These are phyloP conservation scores for Slavum lentiscoides DNA, from an alignment of 2,888 invertebrate species.

Conservation along the genomic window DNA sequence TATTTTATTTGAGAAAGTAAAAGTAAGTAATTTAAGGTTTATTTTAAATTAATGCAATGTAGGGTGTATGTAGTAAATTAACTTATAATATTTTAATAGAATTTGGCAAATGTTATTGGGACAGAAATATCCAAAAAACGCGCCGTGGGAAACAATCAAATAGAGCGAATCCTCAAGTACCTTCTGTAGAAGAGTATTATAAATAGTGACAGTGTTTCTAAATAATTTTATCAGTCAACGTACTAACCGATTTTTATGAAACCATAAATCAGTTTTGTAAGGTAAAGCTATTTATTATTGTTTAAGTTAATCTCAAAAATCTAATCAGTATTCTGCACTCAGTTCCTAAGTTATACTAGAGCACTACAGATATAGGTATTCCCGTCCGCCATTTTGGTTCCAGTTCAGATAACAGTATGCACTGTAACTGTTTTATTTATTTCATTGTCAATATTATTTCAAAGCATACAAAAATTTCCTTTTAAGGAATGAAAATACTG, in stretches of 20 bases:
- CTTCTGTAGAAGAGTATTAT: slow-evolving; percentile 14
- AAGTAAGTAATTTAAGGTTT: slow-evolving; percentile 20
- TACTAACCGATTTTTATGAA: slow-evolving; percentile 10
- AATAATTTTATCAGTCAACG: slow-evolving; percentile 1
- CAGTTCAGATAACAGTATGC: too few species aligned
- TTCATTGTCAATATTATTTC: slow-evolving; percentile 1
- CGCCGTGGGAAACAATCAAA: slow-evolving; percentile 9
- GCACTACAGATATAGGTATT: too few species aligned
- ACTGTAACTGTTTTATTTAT: too few species aligned
- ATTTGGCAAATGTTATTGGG: slow-evolving; percentile 18
- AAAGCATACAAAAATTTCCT: neutral
- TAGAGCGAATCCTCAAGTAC: slow-evolving; percentile 22
- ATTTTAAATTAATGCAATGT: slow-evolving; percentile 9
- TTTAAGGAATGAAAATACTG: slow-evolving; percentile 3
- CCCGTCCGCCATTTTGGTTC: too few species aligned
- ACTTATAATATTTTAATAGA: slow-evolving; percentile 20
- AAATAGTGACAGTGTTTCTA: slow-evolving; percentile 15
- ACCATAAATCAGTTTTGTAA: slow-evolving; percentile 11
- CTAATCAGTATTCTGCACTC: too few species aligned
- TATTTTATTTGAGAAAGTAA: slow-evolving; percentile 4
- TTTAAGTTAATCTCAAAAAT: too few species aligned
- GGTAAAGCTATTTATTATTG: slow-evolving; percentile 2
- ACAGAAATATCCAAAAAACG: slow-evolving; percentile 20
- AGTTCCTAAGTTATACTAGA: neutral
- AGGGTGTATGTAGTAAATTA: slow-evolving; percentile 6